These are phyloP conservation scores for Drosophila setifemur DNA, from an alignment of 1,140 invertebrate species.

Conservation along the genomic window DNA sequence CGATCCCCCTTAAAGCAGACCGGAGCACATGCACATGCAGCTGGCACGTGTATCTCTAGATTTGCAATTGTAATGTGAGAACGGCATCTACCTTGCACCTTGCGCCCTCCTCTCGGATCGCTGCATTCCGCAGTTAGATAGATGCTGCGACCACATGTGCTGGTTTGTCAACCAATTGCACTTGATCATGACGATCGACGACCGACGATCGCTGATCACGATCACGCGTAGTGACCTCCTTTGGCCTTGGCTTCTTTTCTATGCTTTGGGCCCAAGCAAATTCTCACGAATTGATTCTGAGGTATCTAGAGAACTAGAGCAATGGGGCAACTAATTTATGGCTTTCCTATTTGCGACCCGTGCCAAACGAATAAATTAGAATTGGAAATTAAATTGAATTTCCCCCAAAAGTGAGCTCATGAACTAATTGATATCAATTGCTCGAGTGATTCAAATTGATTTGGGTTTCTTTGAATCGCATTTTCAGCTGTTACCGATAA, in stretches of 20 bases:
- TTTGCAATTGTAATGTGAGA: constrained; percentile 11
- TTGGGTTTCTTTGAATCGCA: neutral
- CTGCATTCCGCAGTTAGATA: too few species aligned
- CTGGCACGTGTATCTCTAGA: constrained; percentile 14
- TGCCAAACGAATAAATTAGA: constrained; percentile 8
- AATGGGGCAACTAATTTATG: too few species aligned
- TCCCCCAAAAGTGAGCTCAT: neutral
- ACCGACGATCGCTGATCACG: constrained; percentile 4
- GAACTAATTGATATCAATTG: constrained; percentile 8
- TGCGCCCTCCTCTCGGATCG: too few species aligned
- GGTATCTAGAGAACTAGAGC: neutral
- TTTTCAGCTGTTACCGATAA: neutral
- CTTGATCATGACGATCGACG: constrained; percentile 37
- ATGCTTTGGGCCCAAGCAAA: too few species aligned
- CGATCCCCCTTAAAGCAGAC: neutral
- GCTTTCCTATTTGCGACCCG: constrained; percentile 1
- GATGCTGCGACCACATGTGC: constrained; percentile 3
- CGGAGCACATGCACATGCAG: constrained; percentile 22
- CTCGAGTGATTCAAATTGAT: neutral
- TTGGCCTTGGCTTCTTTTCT: constrained; percentile 38
- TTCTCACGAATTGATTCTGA: neutral
- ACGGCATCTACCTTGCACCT: too few species aligned
- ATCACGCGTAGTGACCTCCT: constrained; percentile 40
- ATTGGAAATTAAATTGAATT: neutral
- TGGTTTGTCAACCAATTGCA: constrained; percentile 30